Evolutionary conservation across 1,140 invertebrate species (phyloP).

Genomic region (Stenopsyche tienmushanensis): DNA sequence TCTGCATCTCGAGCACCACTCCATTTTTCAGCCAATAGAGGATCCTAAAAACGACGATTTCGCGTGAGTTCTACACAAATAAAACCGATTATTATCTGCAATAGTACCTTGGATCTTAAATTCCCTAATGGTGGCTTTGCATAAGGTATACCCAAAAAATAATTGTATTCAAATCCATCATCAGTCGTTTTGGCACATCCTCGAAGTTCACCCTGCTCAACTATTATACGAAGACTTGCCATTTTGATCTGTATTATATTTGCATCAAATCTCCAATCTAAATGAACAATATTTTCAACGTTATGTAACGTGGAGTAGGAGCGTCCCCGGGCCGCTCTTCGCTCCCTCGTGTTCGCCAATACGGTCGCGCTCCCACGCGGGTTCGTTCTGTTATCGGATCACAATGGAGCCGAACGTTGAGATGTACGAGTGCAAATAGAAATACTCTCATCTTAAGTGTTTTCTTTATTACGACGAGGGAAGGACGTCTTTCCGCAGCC

Average conservation of each 20-base stretch:
- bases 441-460: too few species aligned
- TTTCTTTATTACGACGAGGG: too few species aligned
- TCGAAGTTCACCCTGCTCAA: slow-evolving; percentile 23
- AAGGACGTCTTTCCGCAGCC: too few species aligned
- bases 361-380: too few species aligned
- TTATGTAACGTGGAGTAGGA: too few species aligned
- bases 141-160: slow-evolving; percentile 35
- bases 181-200: slow-evolving; percentile 13
- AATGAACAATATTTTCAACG: too few species aligned
- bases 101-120: slow-evolving; percentile 31
- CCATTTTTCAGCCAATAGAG: slow-evolving; percentile 51
- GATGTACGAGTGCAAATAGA: too few species aligned
- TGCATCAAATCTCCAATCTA: too few species aligned
- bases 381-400: too few species aligned
- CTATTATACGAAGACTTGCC: background rate
- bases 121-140: slow-evolving; percentile 34
- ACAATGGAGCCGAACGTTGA: too few species aligned
- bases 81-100: background rate
- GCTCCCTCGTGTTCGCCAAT: too few species aligned
- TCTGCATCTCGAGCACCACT: slow-evolving; percentile 48
- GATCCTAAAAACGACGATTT: slow-evolving; percentile 48
- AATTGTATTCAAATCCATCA: slow-evolving; percentile 26
- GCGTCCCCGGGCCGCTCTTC: too few species aligned
- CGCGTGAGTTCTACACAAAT: background rate
- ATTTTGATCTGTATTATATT: background rate